Percentiles rank a stretch among this genome's conserved stretches.
Evolutionary conservation across 2,113 vertebrate species (phyloP).

Genomic region (Urocynchramus pylzowi): DNA sequence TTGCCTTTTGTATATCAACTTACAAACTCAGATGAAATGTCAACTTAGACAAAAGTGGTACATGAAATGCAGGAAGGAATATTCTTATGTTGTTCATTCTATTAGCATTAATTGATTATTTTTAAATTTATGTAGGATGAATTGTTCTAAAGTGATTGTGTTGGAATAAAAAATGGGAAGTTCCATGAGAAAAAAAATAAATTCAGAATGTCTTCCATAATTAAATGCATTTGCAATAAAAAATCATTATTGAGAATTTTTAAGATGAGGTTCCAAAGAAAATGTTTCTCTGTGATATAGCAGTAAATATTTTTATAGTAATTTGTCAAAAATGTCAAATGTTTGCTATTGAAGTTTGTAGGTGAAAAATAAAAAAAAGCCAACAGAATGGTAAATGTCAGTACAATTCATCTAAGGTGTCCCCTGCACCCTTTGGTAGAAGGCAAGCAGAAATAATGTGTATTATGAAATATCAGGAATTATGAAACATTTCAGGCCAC

Average conservation of each 20-base stretch:
- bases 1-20: background rate
- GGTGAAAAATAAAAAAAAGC: background rate
- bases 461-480: background rate
- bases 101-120: background rate
- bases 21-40: background rate
- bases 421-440: background rate
- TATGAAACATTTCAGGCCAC: background rate
- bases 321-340: background rate
- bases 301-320: background rate
- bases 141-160: background rate
- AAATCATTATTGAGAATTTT: background rate
- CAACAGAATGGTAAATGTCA: background rate
- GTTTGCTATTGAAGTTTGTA: background rate
- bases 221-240: background rate
- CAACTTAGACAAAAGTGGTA: background rate
- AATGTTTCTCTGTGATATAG: fast-evolving
- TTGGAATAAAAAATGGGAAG: background rate
- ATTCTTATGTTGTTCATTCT: background rate
- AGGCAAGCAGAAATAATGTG: background rate
- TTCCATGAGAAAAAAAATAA: background rate
- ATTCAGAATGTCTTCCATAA: background rate
- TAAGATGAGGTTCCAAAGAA: background rate
- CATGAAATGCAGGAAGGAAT: background rate
- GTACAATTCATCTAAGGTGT: background rate
- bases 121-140: background rate